phyloP scores from a whole-genome alignment of 2,113 vertebrate genomes.

The Drymodes brunneopygia region DNA sequence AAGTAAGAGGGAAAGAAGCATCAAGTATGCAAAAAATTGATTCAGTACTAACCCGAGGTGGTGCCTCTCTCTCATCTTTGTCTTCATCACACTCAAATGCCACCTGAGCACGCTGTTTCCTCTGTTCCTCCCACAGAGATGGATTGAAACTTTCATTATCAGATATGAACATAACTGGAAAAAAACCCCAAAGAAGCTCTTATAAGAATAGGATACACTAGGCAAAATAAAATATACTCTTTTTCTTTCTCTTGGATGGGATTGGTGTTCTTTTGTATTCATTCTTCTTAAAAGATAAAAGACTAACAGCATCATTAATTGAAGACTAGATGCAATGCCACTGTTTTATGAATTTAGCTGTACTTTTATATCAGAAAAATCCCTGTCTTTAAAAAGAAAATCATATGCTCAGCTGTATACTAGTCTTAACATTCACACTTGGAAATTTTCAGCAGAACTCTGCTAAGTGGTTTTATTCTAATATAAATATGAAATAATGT shows the following conservation, averaged over 20 bases:
- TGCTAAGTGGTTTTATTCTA: neutral
- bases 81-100: slow-evolving; percentile 99
- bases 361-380: neutral
- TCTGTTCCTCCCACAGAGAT: slow-evolving; percentile 94
- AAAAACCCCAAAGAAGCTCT: neutral
- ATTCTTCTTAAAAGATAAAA: neutral
- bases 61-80: slow-evolving; percentile 93
- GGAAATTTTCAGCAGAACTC: neutral
- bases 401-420: neutral
- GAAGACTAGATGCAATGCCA: neutral
- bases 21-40: neutral
- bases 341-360: neutral
- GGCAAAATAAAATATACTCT: neutral
- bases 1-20: neutral
- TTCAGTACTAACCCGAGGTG: slow-evolving; percentile 69
- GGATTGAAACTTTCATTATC: slow-evolving; percentile 99
- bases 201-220: neutral
- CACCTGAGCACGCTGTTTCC: slow-evolving; percentile 95
- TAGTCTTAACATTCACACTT: neutral
- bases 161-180: slow-evolving; percentile 88
- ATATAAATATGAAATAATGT: neutral
- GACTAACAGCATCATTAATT: neutral
- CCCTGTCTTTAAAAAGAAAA: neutral
- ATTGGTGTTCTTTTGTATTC: neutral
- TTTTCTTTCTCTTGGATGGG: neutral